These are phyloP conservation scores for Callitettix versicolor DNA, from an alignment of 1,140 invertebrate genomes.

Conservation along the genomic window DNA sequence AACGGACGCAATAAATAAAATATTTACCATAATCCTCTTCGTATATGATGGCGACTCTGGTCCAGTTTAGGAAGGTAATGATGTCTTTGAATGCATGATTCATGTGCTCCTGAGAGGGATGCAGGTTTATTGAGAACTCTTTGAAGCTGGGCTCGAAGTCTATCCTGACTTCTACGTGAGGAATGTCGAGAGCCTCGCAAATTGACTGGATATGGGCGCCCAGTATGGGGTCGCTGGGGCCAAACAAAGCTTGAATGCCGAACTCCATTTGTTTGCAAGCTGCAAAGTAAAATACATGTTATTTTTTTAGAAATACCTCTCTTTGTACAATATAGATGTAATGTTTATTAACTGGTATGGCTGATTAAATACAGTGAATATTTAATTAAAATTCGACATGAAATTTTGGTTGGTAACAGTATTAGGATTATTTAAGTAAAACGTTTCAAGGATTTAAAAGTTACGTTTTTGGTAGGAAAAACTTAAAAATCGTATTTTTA, in stretches of 20 bases:
- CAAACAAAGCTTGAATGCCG: conserved; percentile 81
- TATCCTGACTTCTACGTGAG: conserved; percentile 68
- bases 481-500: too few relatives aligned
- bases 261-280: conserved; percentile 77
- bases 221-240: conserved; percentile 69
- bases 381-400: too few relatives aligned
- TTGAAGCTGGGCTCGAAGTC: conserved; percentile 53
- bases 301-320: too few relatives aligned
- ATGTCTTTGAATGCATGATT: conserved; percentile 79
- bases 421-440: too few relatives aligned
- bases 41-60: conserved; percentile 84
- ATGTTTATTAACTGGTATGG: too few relatives aligned
- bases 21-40: conserved; percentile 80
- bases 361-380: too few relatives aligned
- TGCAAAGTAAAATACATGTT: conserved; percentile 35
- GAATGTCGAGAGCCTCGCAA: conserved; percentile 77
- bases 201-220: conserved; percentile 81
- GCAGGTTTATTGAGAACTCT: conserved; percentile 81
- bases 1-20: too few relatives aligned
- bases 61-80: conserved; percentile 85
- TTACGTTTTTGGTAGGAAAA: too few relatives aligned
- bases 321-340: too few relatives aligned
- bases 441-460: too few relatives aligned
- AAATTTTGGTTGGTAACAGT: too few relatives aligned
- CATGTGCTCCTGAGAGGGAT: conserved; percentile 73